Base-by-base conservation (phyloP, 2,888 invertebrate genomes). In the Dolomedes plantarius region DNA sequence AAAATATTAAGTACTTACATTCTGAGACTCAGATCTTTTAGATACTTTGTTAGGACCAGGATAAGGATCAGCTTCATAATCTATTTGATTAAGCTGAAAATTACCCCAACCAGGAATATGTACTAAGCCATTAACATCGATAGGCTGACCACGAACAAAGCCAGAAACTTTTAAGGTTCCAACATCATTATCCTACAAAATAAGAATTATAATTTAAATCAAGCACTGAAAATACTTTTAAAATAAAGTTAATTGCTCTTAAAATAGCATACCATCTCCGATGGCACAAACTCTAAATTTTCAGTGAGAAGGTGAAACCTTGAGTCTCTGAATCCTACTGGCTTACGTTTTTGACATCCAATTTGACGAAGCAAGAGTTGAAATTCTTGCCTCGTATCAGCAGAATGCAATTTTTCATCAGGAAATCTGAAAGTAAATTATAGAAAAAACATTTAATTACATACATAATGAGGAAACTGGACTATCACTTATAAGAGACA, bases 51-150 rank as follows among this genome's bases (percentile, higher is more conserved):
- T 46, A 13, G 16, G 46, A 16, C 11, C 46, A 46, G 46, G 46
- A 46, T 11, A 46, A 5, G 91, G 91, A 88, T 91, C 92, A 16
- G 83, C 81, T 0, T 93, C 92, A 0, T 90, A 89, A 88, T 91
- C 91, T 88, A 98, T 96, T 91, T 95, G 94, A 0, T 93, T 92
- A 94, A 99, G 94, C 92, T 98, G 98, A 91, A 95, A 99, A 90
- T 98, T 97, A 9, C 98, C 98, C 90, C 96, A 93, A 0, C 98
- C 98, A 65, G 97, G 95, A 77, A 99, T 94, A 90, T 99, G 97
- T 29, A 99, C 93, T 76, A 98, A 93, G 87, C 95, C 93, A 92
- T 99, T 98, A 0, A 96, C 97, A 90, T 95, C 95, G 74, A 99
- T 91, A 2, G 95, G 93, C 28, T 91, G 91, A 0, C 98, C 97